Base-by-base conservation (phyloP, 2,797 vertebrate species). In the Melanogrammus aeglefinus region DNA sequence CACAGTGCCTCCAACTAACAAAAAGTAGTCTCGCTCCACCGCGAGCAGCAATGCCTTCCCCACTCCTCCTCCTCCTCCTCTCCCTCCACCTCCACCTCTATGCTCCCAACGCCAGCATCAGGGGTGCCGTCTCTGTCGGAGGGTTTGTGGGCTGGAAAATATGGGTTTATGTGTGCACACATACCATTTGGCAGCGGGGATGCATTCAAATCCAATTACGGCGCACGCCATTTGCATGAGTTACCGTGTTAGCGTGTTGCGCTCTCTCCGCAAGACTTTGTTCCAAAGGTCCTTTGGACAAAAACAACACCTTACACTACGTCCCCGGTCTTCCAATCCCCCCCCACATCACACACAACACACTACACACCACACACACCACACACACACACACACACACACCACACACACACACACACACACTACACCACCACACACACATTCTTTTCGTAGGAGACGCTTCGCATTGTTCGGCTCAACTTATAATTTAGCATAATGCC, bases 161-260 rank as follows among this genome's bases (percentile, higher is more conserved):
- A 89, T 89, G 89, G 89, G 88, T 92, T 93, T 93, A 91, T 92
- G 91, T 91, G 90, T 88, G 89, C 89, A 88, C 85, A 87, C 91
- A 92, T 89, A 92, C 89, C 92, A 90, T 93, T 93, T 92, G 91
- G 91, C 91, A 93, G 87, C 87, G 83, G 88, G 88, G 90, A 92
- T 87, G 87, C 90, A 91, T 92, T 94, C 91, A 93, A 92, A 94
- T 93, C 92, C 90, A 93, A 92, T 93, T 93, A 93, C 77, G 66
- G 83, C 73, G 72, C 90, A 91, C 84, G 89, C 89, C 91, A 88
- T 92, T 91, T 91, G 90, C 90, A 92, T 91, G 90, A 91, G 87
- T 92, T 93, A 89, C 88, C 90, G 91, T 90, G 92, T 92, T 89
- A 89, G 87, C 78, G 38, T n/a, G 82, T 80, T 86, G 85, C 75